Conservation (phyloP, 2,797 vertebrate species). For the Menidia menidia region DNA sequence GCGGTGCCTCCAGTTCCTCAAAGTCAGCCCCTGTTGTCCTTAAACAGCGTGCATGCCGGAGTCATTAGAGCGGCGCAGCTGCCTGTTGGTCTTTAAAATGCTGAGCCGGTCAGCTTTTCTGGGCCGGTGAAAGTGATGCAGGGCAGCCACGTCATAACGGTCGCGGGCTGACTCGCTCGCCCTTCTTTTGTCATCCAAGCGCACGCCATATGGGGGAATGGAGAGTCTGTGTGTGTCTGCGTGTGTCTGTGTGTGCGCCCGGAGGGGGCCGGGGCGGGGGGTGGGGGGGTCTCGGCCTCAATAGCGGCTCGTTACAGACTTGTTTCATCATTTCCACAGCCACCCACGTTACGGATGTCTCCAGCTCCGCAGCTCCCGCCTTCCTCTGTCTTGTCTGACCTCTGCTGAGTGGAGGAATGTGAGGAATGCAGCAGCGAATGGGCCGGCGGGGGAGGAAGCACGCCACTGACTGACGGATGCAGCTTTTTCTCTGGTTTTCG, state of each 20-base stretch:
- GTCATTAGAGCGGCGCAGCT: neutral
- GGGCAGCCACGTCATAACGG: constrained; percentile 44
- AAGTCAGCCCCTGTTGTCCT: neutral
- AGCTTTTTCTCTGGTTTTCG: constrained; percentile 3
- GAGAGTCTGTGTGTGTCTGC: neutral
- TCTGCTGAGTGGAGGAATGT: constrained; percentile 54
- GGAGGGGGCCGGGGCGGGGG: neutral
- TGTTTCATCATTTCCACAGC: constrained; percentile 62
- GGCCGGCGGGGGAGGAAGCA: constrained; percentile 24
- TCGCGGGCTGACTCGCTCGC: constrained; percentile 12
- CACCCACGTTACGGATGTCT: constrained; percentile 58
- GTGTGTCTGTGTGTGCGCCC: neutral
- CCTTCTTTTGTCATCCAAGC: constrained; percentile 50
- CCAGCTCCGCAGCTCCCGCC: constrained; percentile 19
- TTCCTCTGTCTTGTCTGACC: constrained; percentile 24
- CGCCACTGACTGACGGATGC: constrained; percentile 22
- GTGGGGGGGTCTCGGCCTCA: constrained; percentile 20
- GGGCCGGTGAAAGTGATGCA: constrained; percentile 41
- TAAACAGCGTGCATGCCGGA: neutral
- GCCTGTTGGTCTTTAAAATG: constrained; percentile 2
- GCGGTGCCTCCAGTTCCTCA: neutral
- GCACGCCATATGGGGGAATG: constrained; percentile 51
- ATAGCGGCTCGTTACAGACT: constrained; percentile 40
- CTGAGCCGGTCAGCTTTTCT: constrained; percentile 33
- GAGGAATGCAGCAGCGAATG: constrained; percentile 63